Conservation (phyloP, 2,797 vertebrate species). For the Melanogrammus aeglefinus region DNA sequence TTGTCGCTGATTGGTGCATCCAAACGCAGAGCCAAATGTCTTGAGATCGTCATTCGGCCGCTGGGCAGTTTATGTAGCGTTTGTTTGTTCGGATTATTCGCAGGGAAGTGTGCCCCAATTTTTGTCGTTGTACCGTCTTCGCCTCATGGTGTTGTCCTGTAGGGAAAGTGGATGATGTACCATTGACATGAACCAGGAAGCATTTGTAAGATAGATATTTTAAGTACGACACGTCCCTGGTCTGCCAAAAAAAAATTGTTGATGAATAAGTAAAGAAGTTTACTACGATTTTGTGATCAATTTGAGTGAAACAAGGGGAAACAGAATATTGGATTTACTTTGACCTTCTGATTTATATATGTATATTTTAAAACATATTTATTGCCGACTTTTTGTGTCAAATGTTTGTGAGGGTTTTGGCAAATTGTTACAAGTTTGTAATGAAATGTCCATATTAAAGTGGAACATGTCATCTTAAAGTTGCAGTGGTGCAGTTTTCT, state of each 20-base stretch:
- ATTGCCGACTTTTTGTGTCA: constrained; percentile 56
- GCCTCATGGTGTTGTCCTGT: background rate
- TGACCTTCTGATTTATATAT: constrained; percentile 9
- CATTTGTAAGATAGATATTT: background rate
- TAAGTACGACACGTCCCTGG: background rate
- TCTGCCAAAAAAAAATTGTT: background rate
- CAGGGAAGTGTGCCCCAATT: background rate
- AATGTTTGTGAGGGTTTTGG: constrained; percentile 61
- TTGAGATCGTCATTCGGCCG: background rate
- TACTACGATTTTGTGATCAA: background rate
- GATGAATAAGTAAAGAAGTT: background rate
- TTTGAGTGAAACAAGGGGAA: background rate
- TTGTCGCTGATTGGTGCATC: background rate
- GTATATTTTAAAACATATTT: constrained; percentile 43
- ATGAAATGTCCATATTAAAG: constrained; percentile 60
- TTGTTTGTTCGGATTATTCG: background rate
- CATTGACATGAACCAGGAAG: background rate
- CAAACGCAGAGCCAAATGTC: background rate
- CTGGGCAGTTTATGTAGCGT: background rate
- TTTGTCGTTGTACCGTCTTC: background rate
- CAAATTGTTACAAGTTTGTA: constrained; percentile 48
- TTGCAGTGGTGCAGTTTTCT: background rate
- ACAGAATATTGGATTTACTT: constrained; percentile 5
- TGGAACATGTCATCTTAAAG: background rate
- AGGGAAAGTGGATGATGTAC: background rate